A percentile compares a stretch with the other conserved stretches of the same genome.
phyloP scores from a whole-genome alignment of 2,113 vertebrate genomes.

The Atractosteus spatula region DNA sequence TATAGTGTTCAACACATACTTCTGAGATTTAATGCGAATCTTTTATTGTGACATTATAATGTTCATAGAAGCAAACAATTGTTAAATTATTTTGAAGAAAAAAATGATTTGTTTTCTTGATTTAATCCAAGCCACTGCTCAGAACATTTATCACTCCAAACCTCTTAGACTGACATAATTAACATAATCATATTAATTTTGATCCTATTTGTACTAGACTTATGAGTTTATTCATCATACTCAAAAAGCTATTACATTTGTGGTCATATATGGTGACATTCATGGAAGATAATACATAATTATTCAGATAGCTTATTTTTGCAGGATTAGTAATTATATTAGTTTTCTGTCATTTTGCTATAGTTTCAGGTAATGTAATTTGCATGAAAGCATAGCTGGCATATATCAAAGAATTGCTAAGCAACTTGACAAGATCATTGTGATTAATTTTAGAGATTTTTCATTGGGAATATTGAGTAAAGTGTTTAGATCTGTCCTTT shows the following conservation, averaged over 20 bases:
- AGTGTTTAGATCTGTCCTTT: too few relatives aligned
- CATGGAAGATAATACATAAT: neutral
- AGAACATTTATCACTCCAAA: slow-evolving; percentile 4
- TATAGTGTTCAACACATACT: neutral
- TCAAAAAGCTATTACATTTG: neutral
- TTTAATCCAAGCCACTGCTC: neutral
- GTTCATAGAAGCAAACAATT: slow-evolving; percentile 1
- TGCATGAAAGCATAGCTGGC: neutral
- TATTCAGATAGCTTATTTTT: neutral
- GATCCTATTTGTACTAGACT: neutral
- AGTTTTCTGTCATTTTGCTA: neutral
- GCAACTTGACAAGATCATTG: too few relatives aligned
- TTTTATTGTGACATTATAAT: slow-evolving; percentile 1
- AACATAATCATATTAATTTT: slow-evolving; percentile 12
- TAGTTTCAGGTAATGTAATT: slow-evolving; percentile 9
- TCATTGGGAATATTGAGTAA: too few relatives aligned
- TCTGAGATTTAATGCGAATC: slow-evolving; percentile 11
- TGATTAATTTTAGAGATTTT: too few relatives aligned
- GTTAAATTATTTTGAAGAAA: neutral
- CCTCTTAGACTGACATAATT: slow-evolving; percentile 2
- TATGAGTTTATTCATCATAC: neutral
- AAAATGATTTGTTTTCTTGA: neutral
- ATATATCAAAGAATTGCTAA: neutral
- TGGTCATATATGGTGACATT: neutral
- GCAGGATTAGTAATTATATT: neutral